Evolutionary conservation across 2,797 vertebrate genomes (phyloP), one percentile per base, ranked within the genome.

Genomic region (Toxotes lorentzi): DNA sequence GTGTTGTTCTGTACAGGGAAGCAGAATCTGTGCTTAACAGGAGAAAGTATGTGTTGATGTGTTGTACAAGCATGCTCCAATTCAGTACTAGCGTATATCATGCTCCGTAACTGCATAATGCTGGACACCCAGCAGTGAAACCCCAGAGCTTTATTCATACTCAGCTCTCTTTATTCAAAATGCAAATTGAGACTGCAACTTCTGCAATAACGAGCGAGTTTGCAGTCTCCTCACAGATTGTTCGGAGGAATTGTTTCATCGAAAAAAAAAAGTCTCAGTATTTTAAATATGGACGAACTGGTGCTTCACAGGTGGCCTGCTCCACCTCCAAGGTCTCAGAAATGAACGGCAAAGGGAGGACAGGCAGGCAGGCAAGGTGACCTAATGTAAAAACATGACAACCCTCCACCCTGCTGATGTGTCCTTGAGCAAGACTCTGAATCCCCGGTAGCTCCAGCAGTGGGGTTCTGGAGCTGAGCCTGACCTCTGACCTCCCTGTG

Each of bases 401-500:
- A 61, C 40, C 65, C 34, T 59, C 70, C 76, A 41, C 67, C 56
- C 48, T 77, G 77, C 64, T 72, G 57, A 63, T 45, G 78, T 85
- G 76, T 85, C 81, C 77, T 82, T 73, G 72, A 82, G 79, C 86
- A 86, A 85, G 59, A 72, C 85, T 56, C 57, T 5, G 10, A 59
- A 54, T 57, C 75, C 63, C 43, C 38, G 4, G 65, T 57, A 65
- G 86, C 76, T 78, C 59, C 68, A 34, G 80, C 79, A 41, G 57
- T 34, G 53, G 50, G 45, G 61, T 66, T 68, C 82, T 62, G 62
- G 32, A 82, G 78, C 84, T 16, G 24, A 70, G 69, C 59, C 74
- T 75, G 84, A 91, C 85, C 88, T 89, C 57, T 85, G 87, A 86
- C 91, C 90, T 85, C 84, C 72, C 82, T 38, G 69, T 63, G 84